Base-by-base conservation (phyloP, 2,113 vertebrate genomes). In the Zonotrichia leucophrys region DNA sequence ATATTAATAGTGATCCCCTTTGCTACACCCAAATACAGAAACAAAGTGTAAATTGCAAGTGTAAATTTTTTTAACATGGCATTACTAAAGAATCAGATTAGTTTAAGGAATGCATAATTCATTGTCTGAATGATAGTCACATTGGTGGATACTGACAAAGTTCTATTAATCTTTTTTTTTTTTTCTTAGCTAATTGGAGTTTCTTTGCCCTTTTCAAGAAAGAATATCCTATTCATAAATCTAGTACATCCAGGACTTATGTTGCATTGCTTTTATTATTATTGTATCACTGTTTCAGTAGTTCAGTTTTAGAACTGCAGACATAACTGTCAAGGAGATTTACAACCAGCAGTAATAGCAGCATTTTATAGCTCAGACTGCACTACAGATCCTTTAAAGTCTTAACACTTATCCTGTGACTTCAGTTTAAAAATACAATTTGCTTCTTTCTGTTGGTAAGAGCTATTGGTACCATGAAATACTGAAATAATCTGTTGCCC, bases 291-390 rank as follows among this genome's bases (percentile, higher is more conserved):
- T 97, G 91, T 96, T 96, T 97, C 95, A 95, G 96, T 95, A 96
- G 95, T 93, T 98, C n/a, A 83, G 68, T 95, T 97, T 97, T 96
- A 97, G 96, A 97, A 96, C 97, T 97, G 96, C 90, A 96, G 94
- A 91, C 87, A 91, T 95, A 97, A 95, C 93, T 97, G 97, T 92
- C 95, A 96, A 79, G 87, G 90, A 96, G 94, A 98, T 97, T 97
- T 97, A 98, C 41, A 95, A 60, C 35, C 3, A 3, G 72, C 75
- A 74, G 84, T 95, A 89, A 82, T 30, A 76, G 55, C 74, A 80
- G 90, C 91, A 77, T 96, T 97, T 98, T 97, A 97, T 92, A 80
- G 75, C 81, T 93, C 95, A 89, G 84, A 25, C 95, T 96, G 87
- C 92, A 89, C 80, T 92, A 95, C 82, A 94, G 93, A 96, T 97